Evolutionary conservation across 2,797 vertebrate genomes (phyloP).

Genomic region (Chelidonichthys spinosus): DNA sequence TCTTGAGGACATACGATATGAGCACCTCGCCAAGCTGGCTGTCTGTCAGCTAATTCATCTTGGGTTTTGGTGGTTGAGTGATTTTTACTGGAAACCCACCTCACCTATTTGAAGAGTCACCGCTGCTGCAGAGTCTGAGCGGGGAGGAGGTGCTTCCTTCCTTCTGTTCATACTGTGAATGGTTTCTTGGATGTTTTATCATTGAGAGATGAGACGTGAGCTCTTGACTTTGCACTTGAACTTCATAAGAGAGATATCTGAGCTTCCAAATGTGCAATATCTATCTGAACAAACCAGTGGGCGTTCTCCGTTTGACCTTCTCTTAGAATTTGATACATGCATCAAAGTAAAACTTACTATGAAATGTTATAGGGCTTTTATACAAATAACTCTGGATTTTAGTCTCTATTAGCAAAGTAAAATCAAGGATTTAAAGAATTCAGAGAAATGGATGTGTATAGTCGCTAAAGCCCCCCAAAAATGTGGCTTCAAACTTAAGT

Average conservation of each 20-base stretch:
- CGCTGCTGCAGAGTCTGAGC: background rate
- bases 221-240: background rate
- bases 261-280: background rate
- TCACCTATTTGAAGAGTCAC: slow-evolving; percentile 14
- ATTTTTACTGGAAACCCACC: slow-evolving; percentile 23
- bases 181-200: background rate
- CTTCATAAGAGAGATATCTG: background rate
- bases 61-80: slow-evolving; percentile 17
- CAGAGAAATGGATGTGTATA: background rate
- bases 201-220: background rate
- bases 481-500: background rate
- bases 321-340: background rate
- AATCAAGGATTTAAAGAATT: background rate
- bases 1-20: background rate
- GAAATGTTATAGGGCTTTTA: background rate
- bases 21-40: background rate
- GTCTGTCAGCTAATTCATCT: slow-evolving; percentile 22
- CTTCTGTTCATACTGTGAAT: background rate
- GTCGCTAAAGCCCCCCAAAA: background rate
- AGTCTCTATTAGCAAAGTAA: background rate
- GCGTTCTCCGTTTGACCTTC: background rate
- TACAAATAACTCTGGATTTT: no score
- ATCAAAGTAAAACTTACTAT: background rate
- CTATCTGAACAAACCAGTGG: background rate
- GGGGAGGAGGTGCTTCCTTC: slow-evolving; percentile 2